phyloP scores from a whole-genome alignment of 2,113 vertebrate genomes.

The Lasiurus borealis region DNA sequence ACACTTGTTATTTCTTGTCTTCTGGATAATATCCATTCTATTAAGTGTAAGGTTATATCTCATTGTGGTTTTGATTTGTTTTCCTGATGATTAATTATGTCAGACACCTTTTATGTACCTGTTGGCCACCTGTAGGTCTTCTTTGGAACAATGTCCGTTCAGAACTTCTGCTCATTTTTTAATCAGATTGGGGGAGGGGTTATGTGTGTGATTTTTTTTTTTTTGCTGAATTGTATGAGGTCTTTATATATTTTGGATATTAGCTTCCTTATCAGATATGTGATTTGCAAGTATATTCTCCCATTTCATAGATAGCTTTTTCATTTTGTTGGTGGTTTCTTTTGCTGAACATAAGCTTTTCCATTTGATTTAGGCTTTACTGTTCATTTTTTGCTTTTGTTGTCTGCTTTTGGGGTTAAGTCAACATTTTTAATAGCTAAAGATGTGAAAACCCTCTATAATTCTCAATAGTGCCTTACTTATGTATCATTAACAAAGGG shows the following conservation, averaged over 20 bases:
- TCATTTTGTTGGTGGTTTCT: not conserved
- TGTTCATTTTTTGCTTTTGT: not conserved
- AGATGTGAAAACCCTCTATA: not conserved
- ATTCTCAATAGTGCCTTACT: not conserved
- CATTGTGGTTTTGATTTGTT: not conserved
- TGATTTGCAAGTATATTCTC: not conserved
- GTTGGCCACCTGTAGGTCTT: not conserved
- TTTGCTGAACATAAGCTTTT: not conserved
- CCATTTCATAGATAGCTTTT: not conserved
- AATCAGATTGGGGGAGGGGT: not conserved
- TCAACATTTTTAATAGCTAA: slow-evolving; percentile 34
- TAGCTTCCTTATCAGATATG: not conserved
- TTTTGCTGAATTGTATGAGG: not conserved
- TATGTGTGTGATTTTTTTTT: not conserved
- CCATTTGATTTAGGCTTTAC: not conserved
- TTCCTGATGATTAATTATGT: not conserved
- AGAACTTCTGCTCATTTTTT: not conserved
- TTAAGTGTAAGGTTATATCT: not conserved
- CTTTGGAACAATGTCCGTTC: not conserved
- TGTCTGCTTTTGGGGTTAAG: not conserved
- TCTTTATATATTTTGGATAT: not conserved
- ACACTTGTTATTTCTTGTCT: not conserved
- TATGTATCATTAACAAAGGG: not conserved
- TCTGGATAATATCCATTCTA: not conserved
- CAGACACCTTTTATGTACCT: not conserved